Base-by-base conservation (phyloP, 2,888 invertebrate species). In the Diaprepes abbreviatus region DNA sequence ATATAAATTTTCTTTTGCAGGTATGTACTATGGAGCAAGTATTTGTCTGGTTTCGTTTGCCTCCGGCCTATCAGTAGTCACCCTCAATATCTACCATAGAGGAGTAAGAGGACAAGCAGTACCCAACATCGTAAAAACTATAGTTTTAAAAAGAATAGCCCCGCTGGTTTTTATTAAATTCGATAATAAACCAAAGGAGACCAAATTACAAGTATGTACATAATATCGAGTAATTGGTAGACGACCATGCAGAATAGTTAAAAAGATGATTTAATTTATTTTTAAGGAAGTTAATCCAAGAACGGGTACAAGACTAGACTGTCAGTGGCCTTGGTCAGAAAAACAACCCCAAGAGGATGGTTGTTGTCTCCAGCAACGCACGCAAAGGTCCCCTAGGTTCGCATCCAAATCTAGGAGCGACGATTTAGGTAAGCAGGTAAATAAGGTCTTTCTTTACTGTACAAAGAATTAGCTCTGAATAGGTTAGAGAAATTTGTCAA, bases 21-120 rank as follows among this genome's bases (percentile, higher is more conserved):
- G 93, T 85, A 86, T 93, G 77, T 93, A 93, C 83, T 93, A 93
- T 78, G 93, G 93, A 60, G 93, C 93, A 24, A 92, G 92, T 83
- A 93, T 93, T 78, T 93, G 93, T 77, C 85, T 93, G 74, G 93
- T 93, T 40, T 92, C 93, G 0, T 92, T 93, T 80, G 93, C 93
- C 3, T 92, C 92, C 0, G 93, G 92, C 0, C 85, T 93, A 59
- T 93, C 94, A 0, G 94, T 94, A 60, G 92, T 94, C 66, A 94
- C 94, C 1, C 86, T 94, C 72, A 94, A 94, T 83, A 90, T 94
- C 80, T 94, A 94, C 84, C 93, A 94, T 86, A 88, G 93, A 81
- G 94, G 95, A 76, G 90, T 92, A 76, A 87, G 93, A 81, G 94
- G 93, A 75, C 90, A 91, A 74, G 90, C 92, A 80, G 93, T 95